Base-by-base conservation (phyloP, 2,113 vertebrate species). In the Zapornia atra region DNA sequence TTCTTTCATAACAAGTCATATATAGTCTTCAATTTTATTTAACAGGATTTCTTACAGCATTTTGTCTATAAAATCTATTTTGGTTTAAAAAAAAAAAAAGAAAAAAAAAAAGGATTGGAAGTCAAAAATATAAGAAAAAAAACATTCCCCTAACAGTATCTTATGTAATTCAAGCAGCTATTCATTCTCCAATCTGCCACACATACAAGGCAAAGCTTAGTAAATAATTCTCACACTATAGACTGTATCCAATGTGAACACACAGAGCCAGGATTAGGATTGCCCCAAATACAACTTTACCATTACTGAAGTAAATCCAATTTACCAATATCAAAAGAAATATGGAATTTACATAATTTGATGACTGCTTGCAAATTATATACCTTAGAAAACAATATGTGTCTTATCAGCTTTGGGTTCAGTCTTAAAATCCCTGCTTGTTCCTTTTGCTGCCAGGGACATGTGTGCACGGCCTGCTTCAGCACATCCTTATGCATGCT, bases 381-480 rank as follows among this genome's bases (percentile, higher is more conserved):
- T 82, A 69, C 8, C 9, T 60, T 60, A 69, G n/a, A 12, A 56
- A 82, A 36, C 12, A 51, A 5, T 12, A 14, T 17, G 15, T 44
- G 9, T n/a, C 8, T 3, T 40, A 53, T 15, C 21, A 73, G 11
- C 8, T 21, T 61, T 56, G 20, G 10, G 5, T 51, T 70, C 40
- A 66, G n/a, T 11, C 22, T 15, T 26, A 8, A 4, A 36, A 59
- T 22, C 8, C 6, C 17, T 48, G 16, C 9, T 63, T 64, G 6
- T 25, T 79, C 13, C 20, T 72, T 48, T 48, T 64, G 12, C 11
- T 72, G 44, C 7, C 18, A 36, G 12, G 44, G 34, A 29, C 34
- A 5, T 26, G 5, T 0, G 0, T 34, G 4, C 15, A 6, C 48
- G 20, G 10, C 38, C 21, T 81, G 11, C 28, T 77, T n/a, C 54